Base-by-base conservation (phyloP, 2,797 vertebrate species). In the Tokudaia tokunoshimensis region DNA sequence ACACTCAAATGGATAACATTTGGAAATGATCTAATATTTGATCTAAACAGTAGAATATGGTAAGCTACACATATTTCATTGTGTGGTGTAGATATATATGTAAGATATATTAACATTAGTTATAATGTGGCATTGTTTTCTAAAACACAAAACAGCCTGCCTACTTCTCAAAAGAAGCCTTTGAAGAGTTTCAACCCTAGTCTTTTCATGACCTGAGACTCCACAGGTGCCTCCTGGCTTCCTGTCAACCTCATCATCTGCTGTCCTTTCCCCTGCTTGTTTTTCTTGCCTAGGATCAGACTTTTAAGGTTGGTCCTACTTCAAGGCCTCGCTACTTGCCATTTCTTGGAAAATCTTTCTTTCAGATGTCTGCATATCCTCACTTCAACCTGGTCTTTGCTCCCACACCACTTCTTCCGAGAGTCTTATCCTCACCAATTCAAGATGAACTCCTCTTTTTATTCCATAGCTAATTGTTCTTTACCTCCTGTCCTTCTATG, bases 11-110 rank as follows among this genome's bases (percentile, higher is more conserved):
- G 82, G n/a, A 55, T 52, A 47, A 94, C 50, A 47, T 41, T 57
- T 80, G 70, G 50, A 83, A 92, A 76, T 44, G 55, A 52, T 61
- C 29, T 91, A 84, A 44, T 84, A 92, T 88, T 95, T 95, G 55
- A 67, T 41, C 57, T 65, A 37, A 72, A 72, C 19, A 80, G 34
- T 61, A 47, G 50, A 67, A 63, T 55, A 61, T 61, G 44, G 17
- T 52, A 79, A 44, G 31, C 90, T 79, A 24, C 79, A 34, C 52
- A 59, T 67, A 20, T 57, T 74, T 81, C n/a, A 74, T 47, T 75
- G 72, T 88, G 50, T 22, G 20, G 50, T 50, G 70, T 17, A 26
- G 67, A 80, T 59, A 44, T 47, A 15, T 59, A 31, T 67, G 6
- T 63, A 76, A 20, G 14, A 29, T 94, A 14, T 78, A 19, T 67